Conservation (phyloP, 2,888 invertebrate species). For the Chelonus formosanus region DNA sequence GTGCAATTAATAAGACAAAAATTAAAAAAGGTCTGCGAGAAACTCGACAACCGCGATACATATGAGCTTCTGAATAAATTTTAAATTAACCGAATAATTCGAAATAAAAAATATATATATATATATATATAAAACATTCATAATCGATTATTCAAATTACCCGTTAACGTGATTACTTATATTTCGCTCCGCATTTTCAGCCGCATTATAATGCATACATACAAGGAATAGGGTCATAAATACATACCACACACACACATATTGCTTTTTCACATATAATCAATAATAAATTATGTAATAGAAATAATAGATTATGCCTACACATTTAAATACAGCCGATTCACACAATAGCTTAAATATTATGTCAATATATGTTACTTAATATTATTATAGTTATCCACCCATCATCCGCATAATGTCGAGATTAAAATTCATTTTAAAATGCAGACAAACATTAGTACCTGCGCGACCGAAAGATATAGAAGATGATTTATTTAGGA, state of each 20-base stretch:
- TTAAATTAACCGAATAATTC: too few species aligned
- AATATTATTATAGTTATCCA: slow-evolving; percentile 6
- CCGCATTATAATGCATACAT: slow-evolving; percentile 38
- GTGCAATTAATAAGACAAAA: slow-evolving; percentile 38
- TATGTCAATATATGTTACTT: slow-evolving; percentile 52
- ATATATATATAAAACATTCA: too few species aligned
- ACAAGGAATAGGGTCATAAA: slow-evolving; percentile 46
- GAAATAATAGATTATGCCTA: slow-evolving; percentile 39
- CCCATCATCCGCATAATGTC: neutral
- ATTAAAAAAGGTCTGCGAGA: slow-evolving; percentile 41
- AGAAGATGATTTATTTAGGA: slow-evolving; percentile 12
- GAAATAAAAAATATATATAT: too few species aligned
- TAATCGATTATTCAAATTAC: too few species aligned
- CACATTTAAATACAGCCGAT: slow-evolving; percentile 33
- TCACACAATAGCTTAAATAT: slow-evolving; percentile 54
- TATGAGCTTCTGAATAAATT: too few species aligned
- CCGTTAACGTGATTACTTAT: slow-evolving; percentile 26
- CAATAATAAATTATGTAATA: slow-evolving; percentile 49
- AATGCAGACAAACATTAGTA: slow-evolving; percentile 46
- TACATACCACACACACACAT: slow-evolving; percentile 39
- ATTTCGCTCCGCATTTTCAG: slow-evolving; percentile 47
- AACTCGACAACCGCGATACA: slow-evolving; percentile 42
- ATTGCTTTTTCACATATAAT: slow-evolving; percentile 48
- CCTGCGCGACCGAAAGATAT: slow-evolving; percentile 39
- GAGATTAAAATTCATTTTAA: slow-evolving; percentile 1